Evolutionary conservation across 2,888 invertebrate genomes (phyloP), one percentile per base, ranked within the genome.

Genomic region (Pantelozetes paolii): DNA sequence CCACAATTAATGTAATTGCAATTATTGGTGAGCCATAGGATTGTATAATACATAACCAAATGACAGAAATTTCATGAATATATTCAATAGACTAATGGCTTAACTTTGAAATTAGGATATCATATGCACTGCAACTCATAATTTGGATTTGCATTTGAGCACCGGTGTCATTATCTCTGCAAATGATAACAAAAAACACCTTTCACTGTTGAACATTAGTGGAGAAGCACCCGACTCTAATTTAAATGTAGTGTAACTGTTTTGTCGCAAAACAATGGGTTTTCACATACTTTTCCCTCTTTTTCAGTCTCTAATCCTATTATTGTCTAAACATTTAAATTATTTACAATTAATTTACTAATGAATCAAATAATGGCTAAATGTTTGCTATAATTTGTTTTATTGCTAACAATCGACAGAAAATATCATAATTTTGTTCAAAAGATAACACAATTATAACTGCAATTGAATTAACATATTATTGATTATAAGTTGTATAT

Each of bases 1-100:
- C 67, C 13, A 67, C 67, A 67, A 67, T 67, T 67, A 67, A 36
- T 67, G 67, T 67, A 67, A 67, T 67, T 67, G 23, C 67, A 8
- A 9, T 62, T n/a, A n/a, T n/a, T n/a, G n/a, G n/a, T n/a, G n/a
- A 67, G 40, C 42, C 40, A 67, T 67, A 40, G 40, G 36, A 40
- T 67, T 23, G 20, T 23, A 20, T n/a, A 40, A 20, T 40, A 20
- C 5, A 18, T 1, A 23, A 54, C 6, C n/a, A n/a, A n/a, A n/a
- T n/a, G n/a, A n/a, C n/a, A n/a, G n/a, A 54, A 40, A 36, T 36
- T 40, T 54, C 13, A 18, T 20, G 30, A 13, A 23, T 23, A 67
- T 40, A 2, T 57, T 30, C 23, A 18, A 40, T 62, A 62, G 62
- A 6, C 40, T 67, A 67, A 67, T 67, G 67, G 40, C 23, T 67